Base-by-base conservation (phyloP, 1,140 invertebrate species). In the Pseudomyrmex cubaensis region DNA sequence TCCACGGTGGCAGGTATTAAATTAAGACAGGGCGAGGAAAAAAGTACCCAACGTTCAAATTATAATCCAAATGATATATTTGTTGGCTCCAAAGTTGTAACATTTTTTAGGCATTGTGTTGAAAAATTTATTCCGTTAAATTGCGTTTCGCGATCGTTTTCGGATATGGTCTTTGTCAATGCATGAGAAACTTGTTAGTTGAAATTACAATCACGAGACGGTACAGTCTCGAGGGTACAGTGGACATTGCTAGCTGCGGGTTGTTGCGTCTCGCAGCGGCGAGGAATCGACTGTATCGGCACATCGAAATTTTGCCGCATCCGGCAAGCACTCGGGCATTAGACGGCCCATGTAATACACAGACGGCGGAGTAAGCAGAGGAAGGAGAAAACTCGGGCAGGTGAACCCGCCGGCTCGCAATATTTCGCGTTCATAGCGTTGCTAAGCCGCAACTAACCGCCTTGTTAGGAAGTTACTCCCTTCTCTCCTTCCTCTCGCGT, bases 391-490 rank as follows among this genome's bases (percentile, higher is more conserved):
- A 80, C 20, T 69, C 46, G 17, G 57, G 46, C 50, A 44, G 69
- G 78, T 62, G 48, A 80, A 84, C 80, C 52, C 74, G 63, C 54
- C 84, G 73, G 74, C 77, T 70, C 74, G 87, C 89, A 92, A 93
- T 92, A 93, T 92, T 93, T 93, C 87, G 90, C 88, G 86, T 93
- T 90, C 88, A 89, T 90, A 91, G 89, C 87, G 90, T 90, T 89
- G 87, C 91, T 93, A 93, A 94, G 92, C 92, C 93, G 87, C 92
- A 93, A 93, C 92, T 93, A 93, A 94, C 92, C 92, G 89, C 90
- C 93, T 93, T 92, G 93, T 94, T 94, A 94, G 92, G 90, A 94
- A 94, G 93, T 94, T 94, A 90, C 93, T 90, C 87, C 35, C 87
- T 85, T 73, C 84, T 90, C 88, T 87, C 85, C 67, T 35, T 82